Conservation (phyloP, 2,113 vertebrate species). For the Melanostigma gelatinosum region DNA sequence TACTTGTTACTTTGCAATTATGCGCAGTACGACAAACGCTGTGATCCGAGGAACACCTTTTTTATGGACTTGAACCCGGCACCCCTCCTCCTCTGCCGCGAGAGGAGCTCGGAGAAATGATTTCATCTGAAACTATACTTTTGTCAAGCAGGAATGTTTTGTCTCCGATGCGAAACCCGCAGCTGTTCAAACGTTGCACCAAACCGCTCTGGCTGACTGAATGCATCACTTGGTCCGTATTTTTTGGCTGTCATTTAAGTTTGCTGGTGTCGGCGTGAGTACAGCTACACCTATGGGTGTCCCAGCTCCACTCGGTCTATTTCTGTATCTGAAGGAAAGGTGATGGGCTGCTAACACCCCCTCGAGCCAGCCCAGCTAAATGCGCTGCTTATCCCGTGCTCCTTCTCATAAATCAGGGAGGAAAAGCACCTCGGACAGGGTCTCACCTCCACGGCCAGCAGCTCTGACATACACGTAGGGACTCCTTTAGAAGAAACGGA, state of each 20-base stretch:
- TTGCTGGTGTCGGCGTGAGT: constrained; percentile 28
- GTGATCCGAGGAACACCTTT: constrained; percentile 68
- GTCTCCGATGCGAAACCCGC: not conserved
- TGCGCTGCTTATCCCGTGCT: constrained; percentile 72
- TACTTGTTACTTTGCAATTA: constrained; percentile 76
- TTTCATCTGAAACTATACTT: constrained; percentile 42
- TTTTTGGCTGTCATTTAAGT: constrained; percentile 44
- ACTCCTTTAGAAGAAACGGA: constrained; percentile 45
- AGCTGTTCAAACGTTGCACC: constrained; percentile 21
- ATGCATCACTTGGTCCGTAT: constrained; percentile 27
- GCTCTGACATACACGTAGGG: constrained; percentile 45
- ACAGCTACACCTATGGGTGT: constrained; percentile 67
- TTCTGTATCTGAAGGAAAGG: constrained; percentile 73
- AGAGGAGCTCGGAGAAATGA: constrained; percentile 40
- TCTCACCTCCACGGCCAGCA: constrained; percentile 69
- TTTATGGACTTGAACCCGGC: constrained; percentile 74
- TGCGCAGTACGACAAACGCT: constrained; percentile 66
- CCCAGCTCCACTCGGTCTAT: constrained; percentile 69
- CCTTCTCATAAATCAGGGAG: constrained; percentile 75
- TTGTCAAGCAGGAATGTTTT: constrained; percentile 33
- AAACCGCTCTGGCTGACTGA: constrained; percentile 19
- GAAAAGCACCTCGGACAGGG: constrained; percentile 75
- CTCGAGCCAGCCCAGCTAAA: constrained; percentile 70
- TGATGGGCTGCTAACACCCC: constrained; percentile 71
- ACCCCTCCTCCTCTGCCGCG: constrained; percentile 64